Percentiles rank a stretch among this genome's conserved stretches.
Evolutionary conservation across 2,888 invertebrate species (phyloP).

Genomic region (Watsonalla binaria): DNA sequence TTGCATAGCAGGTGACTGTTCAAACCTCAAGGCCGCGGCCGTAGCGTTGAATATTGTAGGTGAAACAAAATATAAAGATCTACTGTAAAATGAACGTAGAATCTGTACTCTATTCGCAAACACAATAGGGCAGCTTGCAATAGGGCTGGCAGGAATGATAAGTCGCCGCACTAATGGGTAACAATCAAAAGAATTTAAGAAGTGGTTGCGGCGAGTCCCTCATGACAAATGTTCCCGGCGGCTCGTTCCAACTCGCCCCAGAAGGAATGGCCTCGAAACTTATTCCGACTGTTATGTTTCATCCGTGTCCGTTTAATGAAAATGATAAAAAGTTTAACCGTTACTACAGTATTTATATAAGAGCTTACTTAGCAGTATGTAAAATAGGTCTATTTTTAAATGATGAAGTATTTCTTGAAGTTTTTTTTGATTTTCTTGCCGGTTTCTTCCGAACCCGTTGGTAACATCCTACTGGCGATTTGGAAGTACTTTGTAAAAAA

Average conservation of each 20-base stretch:
- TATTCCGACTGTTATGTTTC: constrained; percentile 45
- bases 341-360: constrained; percentile 21
- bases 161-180: constrained; percentile 22
- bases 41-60: too few relatives aligned
- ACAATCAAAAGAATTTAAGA: constrained; percentile 38
- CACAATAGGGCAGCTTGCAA: background rate
- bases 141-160: constrained; percentile 8
- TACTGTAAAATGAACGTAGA: too few relatives aligned
- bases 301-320: constrained; percentile 45
- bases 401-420: too few relatives aligned
- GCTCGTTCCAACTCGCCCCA: constrained; percentile 35
- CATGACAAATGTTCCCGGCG: constrained; percentile 51
- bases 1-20: too few relatives aligned
- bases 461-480: too few relatives aligned
- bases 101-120: constrained; percentile 2
- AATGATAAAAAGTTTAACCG: constrained; percentile 41
- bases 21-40: too few relatives aligned
- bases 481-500: too few relatives aligned
- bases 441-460: too few relatives aligned
- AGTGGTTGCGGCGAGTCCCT: constrained; percentile 16
- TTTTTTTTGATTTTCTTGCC: too few relatives aligned
- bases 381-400: too few relatives aligned
- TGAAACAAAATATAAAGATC: too few relatives aligned
- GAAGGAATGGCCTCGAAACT: constrained; percentile 40
- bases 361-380: too few relatives aligned